Percentiles rank a stretch among this genome's conserved stretches.
Evolutionary conservation across 2,888 invertebrate species (phyloP).

Genomic region (Iphiclides podalirius): DNA sequence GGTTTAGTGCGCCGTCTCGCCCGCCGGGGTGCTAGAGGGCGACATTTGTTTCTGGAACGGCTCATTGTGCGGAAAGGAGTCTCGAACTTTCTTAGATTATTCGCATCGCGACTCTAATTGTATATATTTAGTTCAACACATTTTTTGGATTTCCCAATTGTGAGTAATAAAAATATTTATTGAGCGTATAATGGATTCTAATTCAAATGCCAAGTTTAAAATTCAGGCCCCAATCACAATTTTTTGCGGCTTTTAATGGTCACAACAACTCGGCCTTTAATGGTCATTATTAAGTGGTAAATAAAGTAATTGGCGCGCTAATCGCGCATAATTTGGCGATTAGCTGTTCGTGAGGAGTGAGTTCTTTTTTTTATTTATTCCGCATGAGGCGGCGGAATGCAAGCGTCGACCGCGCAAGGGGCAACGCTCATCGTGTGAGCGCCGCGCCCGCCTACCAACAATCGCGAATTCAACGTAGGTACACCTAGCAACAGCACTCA

Average conservation of each 20-base stretch:
- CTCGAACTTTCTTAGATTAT: constrained; percentile 7
- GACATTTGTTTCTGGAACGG: background rate
- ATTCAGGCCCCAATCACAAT: background rate
- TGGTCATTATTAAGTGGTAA: background rate
- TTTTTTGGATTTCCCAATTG: too few species aligned
- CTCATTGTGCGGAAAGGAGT: constrained; percentile 8
- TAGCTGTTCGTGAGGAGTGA: constrained; percentile 8
- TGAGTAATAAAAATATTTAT: background rate
- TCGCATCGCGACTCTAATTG: background rate
- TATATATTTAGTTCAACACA: background rate
- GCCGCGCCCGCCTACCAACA: constrained; percentile 60
- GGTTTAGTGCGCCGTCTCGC: constrained; percentile 50
- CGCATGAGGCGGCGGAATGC: constrained; percentile 41
- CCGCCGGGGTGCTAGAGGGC: constrained; percentile 37
- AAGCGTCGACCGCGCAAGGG: constrained; percentile 39
- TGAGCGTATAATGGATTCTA: background rate
- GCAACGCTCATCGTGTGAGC: constrained; percentile 78
- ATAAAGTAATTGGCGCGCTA: constrained; percentile 3
- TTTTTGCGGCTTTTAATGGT: background rate
- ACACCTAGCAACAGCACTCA: constrained; percentile 68
- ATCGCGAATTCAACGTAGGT: constrained; percentile 71
- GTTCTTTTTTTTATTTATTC: constrained; percentile 27
- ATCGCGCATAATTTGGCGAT: background rate
- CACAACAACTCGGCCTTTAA: background rate
- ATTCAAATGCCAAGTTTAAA: background rate